Evolutionary conservation across 2,113 vertebrate genomes (phyloP), one percentile per base, ranked within the genome.

Genomic region (Hippolais icterina): DNA sequence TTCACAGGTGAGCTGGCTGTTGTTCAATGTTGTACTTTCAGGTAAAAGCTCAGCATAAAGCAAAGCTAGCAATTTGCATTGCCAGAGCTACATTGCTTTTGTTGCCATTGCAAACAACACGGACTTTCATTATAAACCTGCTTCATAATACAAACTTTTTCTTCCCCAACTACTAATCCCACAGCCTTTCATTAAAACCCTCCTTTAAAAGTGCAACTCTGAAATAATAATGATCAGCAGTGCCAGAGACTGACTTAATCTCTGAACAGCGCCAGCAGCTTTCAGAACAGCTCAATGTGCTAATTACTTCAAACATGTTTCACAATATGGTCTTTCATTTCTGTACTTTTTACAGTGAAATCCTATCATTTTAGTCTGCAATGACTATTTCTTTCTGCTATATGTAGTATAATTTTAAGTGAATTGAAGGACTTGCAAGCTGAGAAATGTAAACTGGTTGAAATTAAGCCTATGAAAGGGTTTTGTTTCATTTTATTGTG

Each of bases 211-310:
- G 49, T 37, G 35, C 39, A 90, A 47, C 53, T 65, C 21, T 81
- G 64, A 90, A 93, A 86, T 74, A 88, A 63, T 54, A 74, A 71
- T 42, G 18, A 66, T 66, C 77, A 89, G 14, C 41, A 83, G 65
- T 74, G 79, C 83, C 76, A 90, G 84, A 92, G 63, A 31, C 79
- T 93, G 88, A 92, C 76, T 93, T 88, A 95, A 90, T 80, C 70
- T 88, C 59, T 53, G 31, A 79, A 74, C 6, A 70, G 59, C 44
- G 79, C 68, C 86, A 94, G 50, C 37, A 88, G 42, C 63, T 83
- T 95, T 94, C 60, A 75, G 64, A 95, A 33, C 27, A 83, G 22
- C 68, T 90, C 12, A 77, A 18, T 31, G 42, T 87, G 63, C 44
- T 94, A 95, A 90, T 92, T 92, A 35, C 50, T 93, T 72, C 50